Percentiles rank a stretch among this genome's conserved stretches.
phyloP scores from a whole-genome alignment of 2,888 invertebrate genomes.

The Syrphus vitripennis region DNA sequence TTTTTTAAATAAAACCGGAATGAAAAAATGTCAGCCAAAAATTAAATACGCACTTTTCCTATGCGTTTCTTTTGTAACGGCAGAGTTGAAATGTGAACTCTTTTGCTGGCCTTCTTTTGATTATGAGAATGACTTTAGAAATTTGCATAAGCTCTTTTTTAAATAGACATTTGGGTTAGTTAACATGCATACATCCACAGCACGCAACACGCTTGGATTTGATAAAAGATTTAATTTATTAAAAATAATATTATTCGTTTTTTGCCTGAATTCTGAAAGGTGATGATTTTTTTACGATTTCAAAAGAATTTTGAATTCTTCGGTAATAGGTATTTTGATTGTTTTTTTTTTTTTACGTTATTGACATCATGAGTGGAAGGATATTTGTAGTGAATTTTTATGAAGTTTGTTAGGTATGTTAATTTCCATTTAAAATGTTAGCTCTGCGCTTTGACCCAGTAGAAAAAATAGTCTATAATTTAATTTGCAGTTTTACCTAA shows the following conservation, averaged over 20 bases:
- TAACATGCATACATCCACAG: not conserved
- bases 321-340: too few relatives aligned
- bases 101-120: conserved; percentile 52
- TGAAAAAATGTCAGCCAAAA: conserved; percentile 8
- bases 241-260: not conserved
- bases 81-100: conserved; percentile 55
- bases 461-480: too few relatives aligned
- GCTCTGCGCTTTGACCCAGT: too few relatives aligned
- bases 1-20: not conserved
- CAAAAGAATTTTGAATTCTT: not conserved
- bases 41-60: conserved; percentile 9
- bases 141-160: conserved; percentile 55
- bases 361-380: not conserved
- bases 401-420: too few relatives aligned
- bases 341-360: conserved; percentile 37
- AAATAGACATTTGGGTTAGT: conserved; percentile 10
- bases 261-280: conserved; percentile 23
- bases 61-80: not conserved
- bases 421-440: too few relatives aligned
- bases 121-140: conserved; percentile 48
- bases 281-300: conserved; percentile 12
- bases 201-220: conserved; percentile 7
- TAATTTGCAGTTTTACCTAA: too few relatives aligned
- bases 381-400: too few relatives aligned
- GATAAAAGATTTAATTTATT: conserved; percentile 2